Percentiles rank a stretch among this genome's conserved stretches.
Conservation (phyloP, 2,888 invertebrate species). For the Fabriciana adippe region DNA sequence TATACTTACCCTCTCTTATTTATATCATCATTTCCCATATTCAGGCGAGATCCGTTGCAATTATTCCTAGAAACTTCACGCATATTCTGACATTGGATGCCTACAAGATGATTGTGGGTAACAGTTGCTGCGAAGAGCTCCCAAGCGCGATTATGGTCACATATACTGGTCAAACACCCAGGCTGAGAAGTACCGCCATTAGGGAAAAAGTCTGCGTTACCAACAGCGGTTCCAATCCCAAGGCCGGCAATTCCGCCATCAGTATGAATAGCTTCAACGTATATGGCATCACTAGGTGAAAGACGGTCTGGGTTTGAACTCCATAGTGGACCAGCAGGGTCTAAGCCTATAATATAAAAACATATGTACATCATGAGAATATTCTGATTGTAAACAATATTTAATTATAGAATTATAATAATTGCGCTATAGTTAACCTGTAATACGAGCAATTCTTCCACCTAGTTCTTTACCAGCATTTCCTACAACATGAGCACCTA, state of each 20-base stretch:
- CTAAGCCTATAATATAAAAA: conserved; percentile 50
- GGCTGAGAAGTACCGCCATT: conserved; percentile 78
- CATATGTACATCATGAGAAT: neutral
- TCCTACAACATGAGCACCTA: conserved; percentile 74
- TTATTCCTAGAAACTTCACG: conserved; percentile 53
- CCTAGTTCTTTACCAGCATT: conserved; percentile 62
- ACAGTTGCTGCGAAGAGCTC: conserved; percentile 61
- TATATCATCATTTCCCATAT: conserved; percentile 59
- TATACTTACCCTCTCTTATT: conserved; percentile 56
- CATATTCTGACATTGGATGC: conserved; percentile 49
- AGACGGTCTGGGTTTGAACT: conserved; percentile 48
- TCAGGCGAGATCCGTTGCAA: conserved; percentile 52
- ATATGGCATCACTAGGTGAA: conserved; percentile 56
- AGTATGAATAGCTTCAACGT: conserved; percentile 70
- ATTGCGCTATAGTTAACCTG: conserved; percentile 50
- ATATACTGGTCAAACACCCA: conserved; percentile 57
- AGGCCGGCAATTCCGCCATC: conserved; percentile 69
- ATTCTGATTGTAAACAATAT: neutral
- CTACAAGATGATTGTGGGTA: conserved; percentile 57
- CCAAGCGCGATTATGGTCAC: conserved; percentile 66
- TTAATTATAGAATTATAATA: neutral
- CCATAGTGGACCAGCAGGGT: conserved; percentile 67
- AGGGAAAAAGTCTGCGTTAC: conserved; percentile 82
- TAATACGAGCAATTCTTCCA: conserved; percentile 63
- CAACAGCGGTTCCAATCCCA: conserved; percentile 75